phyloP scores from a whole-genome alignment of 2,888 invertebrate genomes.

The Melanophora roralis region DNA sequence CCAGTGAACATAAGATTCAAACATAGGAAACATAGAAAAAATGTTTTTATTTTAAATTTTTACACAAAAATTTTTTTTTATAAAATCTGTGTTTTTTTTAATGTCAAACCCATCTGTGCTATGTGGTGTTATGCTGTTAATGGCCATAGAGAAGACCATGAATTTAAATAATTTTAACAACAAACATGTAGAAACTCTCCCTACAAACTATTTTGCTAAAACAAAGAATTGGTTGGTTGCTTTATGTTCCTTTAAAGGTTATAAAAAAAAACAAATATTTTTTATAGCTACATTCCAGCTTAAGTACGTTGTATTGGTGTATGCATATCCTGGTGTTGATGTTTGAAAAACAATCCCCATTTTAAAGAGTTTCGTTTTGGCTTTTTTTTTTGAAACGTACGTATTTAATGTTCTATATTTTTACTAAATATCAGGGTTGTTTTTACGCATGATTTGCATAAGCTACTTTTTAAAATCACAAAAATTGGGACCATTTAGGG shows the following conservation, averaged over 20 bases:
- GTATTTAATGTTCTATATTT: slow-evolving; percentile 59
- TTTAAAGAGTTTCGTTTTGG: not conserved
- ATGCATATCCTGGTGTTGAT: slow-evolving; percentile 21
- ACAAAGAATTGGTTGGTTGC: not conserved
- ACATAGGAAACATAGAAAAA: slow-evolving; percentile 1
- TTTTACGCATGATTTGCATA: slow-evolving; percentile 42
- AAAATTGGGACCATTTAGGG: not conserved
- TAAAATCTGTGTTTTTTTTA: too few relatives aligned
- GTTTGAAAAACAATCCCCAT: slow-evolving; percentile 51
- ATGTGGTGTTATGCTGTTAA: slow-evolving; percentile 36
- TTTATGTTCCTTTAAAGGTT: slow-evolving; percentile 37
- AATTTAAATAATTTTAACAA: slow-evolving; percentile 56
- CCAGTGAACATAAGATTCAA: too few relatives aligned
- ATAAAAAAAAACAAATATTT: slow-evolving; percentile 40
- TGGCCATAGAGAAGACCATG: slow-evolving; percentile 35
- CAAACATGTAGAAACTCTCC: slow-evolving; percentile 19
- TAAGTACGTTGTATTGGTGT: not conserved
- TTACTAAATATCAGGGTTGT: slow-evolving; percentile 50
- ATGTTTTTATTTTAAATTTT: too few relatives aligned
- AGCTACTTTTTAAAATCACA: not conserved
- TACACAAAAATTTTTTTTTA: too few relatives aligned
- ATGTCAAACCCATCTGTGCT: slow-evolving; percentile 29
- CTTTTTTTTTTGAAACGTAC: slow-evolving; percentile 27
- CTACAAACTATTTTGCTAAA: not conserved
- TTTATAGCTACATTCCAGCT: slow-evolving; percentile 28